These are phyloP conservation scores for Hypotaenidia philippensis DNA, from an alignment of 2,797 vertebrate species.

Conservation along the genomic window DNA sequence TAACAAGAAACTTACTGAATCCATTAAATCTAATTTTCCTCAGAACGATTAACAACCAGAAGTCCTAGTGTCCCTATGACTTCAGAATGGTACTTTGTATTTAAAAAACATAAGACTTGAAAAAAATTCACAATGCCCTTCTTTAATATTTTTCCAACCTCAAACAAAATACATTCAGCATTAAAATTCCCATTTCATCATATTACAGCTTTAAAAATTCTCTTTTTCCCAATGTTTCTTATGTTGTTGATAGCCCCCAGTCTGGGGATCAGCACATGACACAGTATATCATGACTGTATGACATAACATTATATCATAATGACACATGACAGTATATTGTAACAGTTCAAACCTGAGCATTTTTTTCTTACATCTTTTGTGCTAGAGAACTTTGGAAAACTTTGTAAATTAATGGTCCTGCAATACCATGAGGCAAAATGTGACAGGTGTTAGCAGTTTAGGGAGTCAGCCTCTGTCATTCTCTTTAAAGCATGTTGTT, in stretches of 20 bases:
- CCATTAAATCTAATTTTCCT: neutral
- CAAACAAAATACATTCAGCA: neutral
- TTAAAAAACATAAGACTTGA: neutral
- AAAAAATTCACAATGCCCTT: neutral
- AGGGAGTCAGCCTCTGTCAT: neutral
- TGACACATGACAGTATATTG: no score
- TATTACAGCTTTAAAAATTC: neutral
- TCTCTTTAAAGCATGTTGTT: neutral
- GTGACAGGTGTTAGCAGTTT: neutral
- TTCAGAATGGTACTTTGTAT: neutral
- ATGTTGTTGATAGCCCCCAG: neutral
- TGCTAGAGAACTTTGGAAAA: neutral
- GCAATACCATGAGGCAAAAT: neutral
- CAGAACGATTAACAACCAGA: neutral
- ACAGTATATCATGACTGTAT: neutral
- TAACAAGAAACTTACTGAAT: neutral
- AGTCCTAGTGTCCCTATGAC: neutral
- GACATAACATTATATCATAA: no score
- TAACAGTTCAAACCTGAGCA: accelerated
- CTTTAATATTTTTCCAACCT: neutral
- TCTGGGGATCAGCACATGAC: neutral
- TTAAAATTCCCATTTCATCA: neutral
- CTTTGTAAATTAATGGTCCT: neutral
- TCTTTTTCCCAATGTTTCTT: neutral
- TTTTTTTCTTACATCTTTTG: neutral